A percentile compares a stretch with the other conserved stretches of the same genome.
Conservation (phyloP, 1,140 invertebrate genomes). For the Ceratina japonica region DNA sequence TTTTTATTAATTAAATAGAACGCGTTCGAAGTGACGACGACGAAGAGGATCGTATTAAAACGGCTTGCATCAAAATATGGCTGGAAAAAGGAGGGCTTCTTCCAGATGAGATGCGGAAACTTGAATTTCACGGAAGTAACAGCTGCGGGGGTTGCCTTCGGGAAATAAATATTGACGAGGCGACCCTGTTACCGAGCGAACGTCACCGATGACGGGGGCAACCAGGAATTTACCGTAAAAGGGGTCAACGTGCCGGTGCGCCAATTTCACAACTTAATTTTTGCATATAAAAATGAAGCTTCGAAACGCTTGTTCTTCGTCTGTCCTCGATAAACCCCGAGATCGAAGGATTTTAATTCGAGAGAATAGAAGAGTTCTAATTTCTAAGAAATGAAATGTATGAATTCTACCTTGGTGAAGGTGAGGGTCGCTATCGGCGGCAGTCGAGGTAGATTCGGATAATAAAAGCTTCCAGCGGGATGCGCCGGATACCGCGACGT, state of each 20-base stretch:
- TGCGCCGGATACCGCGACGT: conserved; percentile 94
- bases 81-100: neutral
- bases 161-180: conserved; percentile 72
- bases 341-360: no score
- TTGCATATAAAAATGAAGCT: no score
- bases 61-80: neutral
- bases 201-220: neutral
- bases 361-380: no score
- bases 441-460: conserved; percentile 90
- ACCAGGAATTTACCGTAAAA: neutral
- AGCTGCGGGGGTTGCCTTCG: no score
- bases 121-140: neutral
- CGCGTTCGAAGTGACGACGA: neutral
- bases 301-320: no score
- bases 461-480: conserved; percentile 96
- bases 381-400: no score
- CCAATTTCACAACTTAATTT: neutral
- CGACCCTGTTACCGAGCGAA: conserved; percentile 20
- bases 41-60: neutral
- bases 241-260: neutral
- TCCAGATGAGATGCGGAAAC: neutral
- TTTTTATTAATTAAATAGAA: conserved; percentile 28
- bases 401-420: conserved; percentile 88
- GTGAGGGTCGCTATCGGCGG: conserved; percentile 94
- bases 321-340: no score